These are phyloP conservation scores for Pseudorhombus dupliciocellatus DNA, from an alignment of 2,113 vertebrate genomes.

Conservation along the genomic window DNA sequence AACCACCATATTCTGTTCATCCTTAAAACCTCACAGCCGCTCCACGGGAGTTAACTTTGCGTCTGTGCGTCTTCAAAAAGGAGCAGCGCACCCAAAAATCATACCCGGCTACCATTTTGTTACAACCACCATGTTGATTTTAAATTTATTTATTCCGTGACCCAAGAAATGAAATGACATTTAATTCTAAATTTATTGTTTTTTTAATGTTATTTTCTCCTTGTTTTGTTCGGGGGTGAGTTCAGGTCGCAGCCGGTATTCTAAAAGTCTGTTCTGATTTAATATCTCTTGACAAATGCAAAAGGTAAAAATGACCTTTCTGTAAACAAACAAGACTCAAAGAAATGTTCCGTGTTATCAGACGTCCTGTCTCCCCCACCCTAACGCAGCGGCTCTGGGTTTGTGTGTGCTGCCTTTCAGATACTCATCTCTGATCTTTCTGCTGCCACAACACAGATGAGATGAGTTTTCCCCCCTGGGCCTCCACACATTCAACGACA, in stretches of 20 bases:
- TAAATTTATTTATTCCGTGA: too few relatives aligned
- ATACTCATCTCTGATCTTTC: slow-evolving; percentile 3
- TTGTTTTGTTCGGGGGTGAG: neutral
- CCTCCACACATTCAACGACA: neutral
- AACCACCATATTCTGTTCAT: neutral
- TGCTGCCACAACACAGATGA: neutral
- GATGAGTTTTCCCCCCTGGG: neutral
- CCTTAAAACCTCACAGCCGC: too few relatives aligned
- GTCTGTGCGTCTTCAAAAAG: neutral
- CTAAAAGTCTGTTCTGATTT: neutral
- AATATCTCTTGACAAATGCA: neutral
- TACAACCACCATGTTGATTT: too few relatives aligned
- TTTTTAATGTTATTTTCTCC: neutral
- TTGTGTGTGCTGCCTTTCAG: neutral
- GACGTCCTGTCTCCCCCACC: neutral
- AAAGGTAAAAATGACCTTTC: neutral
- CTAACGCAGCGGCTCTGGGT: neutral
- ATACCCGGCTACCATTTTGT: too few relatives aligned
- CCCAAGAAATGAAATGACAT: too few relatives aligned
- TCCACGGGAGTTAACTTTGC: too few relatives aligned
- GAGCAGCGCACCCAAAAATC: too few relatives aligned
- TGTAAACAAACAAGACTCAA: neutral
- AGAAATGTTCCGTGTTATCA: neutral
- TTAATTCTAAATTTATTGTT: too few relatives aligned
- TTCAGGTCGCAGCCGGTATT: neutral